Evolutionary conservation across 2,113 vertebrate genomes (phyloP).

Genomic region (Lepus americanus): DNA sequence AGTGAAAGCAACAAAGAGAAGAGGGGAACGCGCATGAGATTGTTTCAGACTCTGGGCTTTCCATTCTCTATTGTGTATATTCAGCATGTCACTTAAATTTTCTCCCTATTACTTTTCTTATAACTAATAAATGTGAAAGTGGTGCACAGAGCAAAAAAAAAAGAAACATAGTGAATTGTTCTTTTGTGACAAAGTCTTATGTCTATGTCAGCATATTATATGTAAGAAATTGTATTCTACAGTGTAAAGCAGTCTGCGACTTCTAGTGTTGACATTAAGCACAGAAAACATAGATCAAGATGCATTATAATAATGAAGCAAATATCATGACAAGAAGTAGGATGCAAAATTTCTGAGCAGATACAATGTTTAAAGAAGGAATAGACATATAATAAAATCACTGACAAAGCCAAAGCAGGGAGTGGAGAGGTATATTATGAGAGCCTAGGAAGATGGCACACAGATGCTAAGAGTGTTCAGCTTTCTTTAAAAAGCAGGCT

Average conservation of each 20-base stretch:
- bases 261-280: conserved; percentile 50
- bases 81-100: not conserved
- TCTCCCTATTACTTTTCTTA: not conserved
- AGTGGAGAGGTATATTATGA: not conserved
- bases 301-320: not conserved
- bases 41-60: not conserved
- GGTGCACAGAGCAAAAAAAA: not conserved
- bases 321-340: not conserved
- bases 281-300: not conserved
- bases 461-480: not conserved
- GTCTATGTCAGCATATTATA: not conserved
- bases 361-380: conserved; percentile 12
- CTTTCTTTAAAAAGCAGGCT: not conserved
- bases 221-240: conserved; percentile 23
- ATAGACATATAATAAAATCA: conserved; percentile 24
- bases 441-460: not conserved
- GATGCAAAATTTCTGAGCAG: conserved; percentile 21
- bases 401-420: not conserved
- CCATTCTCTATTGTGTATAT: not conserved
- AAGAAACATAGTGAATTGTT: not conserved
- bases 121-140: not conserved
- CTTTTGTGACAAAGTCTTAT: not conserved
- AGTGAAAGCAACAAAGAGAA: not conserved
- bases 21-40: not conserved
- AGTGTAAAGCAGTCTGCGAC: not conserved